Evolutionary conservation across 2,888 invertebrate species (phyloP).

Genomic region (Bruchidius siliquastri): DNA sequence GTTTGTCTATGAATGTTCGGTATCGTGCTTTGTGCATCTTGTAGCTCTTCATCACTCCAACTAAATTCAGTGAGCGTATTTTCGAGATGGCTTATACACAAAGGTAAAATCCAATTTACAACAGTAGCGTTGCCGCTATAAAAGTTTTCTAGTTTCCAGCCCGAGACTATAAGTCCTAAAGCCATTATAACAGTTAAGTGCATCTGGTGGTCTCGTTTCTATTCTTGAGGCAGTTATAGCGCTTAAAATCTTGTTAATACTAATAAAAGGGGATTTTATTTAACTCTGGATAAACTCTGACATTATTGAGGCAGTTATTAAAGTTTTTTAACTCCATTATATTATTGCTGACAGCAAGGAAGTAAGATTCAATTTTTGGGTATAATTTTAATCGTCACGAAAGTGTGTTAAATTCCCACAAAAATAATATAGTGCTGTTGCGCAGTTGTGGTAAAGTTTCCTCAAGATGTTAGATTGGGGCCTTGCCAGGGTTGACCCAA

Average conservation of each 20-base stretch:
- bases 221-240: not conserved
- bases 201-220: not conserved
- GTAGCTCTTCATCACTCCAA: too few relatives aligned
- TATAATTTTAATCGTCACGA: not conserved
- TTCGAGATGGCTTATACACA: not conserved
- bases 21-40: too few relatives aligned
- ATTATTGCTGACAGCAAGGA: not conserved
- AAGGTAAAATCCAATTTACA: not conserved
- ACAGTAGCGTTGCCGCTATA: not conserved
- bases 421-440: too few relatives aligned
- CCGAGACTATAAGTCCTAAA: not conserved
- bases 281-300: not conserved
- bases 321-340: not conserved
- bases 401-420: too few relatives aligned
- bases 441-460: too few relatives aligned
- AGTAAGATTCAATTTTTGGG: not conserved
- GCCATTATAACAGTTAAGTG: not conserved
- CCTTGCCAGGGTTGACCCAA: too few relatives aligned
- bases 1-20: too few relatives aligned
- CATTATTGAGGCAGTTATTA: not conserved
- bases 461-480: too few relatives aligned
- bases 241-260: not conserved
- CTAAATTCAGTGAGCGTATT: not conserved
- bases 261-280: not conserved
- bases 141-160: not conserved